Evolutionary conservation across 2,888 invertebrate genomes (phyloP).

Genomic region (Sinodicranocentrus sp.): DNA sequence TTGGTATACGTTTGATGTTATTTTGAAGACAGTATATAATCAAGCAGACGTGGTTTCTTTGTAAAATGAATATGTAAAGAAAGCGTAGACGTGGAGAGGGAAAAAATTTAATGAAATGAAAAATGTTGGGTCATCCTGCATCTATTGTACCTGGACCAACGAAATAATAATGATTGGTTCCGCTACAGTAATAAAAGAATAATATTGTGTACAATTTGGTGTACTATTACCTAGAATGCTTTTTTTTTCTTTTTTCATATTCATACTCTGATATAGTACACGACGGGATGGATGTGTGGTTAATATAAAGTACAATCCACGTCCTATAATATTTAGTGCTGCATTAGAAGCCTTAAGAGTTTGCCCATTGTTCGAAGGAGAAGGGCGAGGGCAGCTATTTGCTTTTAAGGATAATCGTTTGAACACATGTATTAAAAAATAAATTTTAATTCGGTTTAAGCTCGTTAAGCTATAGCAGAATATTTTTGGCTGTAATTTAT

Average conservation of each 20-base stretch:
- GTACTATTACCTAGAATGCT: not conserved
- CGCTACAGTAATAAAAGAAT: slow-evolving; percentile 74
- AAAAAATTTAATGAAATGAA: slow-evolving; percentile 71
- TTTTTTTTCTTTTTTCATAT: too few species aligned
- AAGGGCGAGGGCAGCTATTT: too few species aligned
- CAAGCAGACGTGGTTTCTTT: slow-evolving; percentile 62
- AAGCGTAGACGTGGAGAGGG: slow-evolving; percentile 42
- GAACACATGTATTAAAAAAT: too few species aligned
- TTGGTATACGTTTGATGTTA: slow-evolving; percentile 45
- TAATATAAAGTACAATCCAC: too few species aligned
- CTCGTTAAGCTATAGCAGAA: too few species aligned
- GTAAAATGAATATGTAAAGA: slow-evolving; percentile 58
- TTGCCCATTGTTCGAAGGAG: too few species aligned
- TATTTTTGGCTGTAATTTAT: too few species aligned
- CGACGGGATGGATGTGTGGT: slow-evolving; percentile 12
- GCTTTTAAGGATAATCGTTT: too few species aligned
- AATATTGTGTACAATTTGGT: slow-evolving; percentile 24
- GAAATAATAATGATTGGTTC: slow-evolving; percentile 77
- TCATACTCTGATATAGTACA: not conserved
- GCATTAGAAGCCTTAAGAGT: too few species aligned
- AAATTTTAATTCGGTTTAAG: too few species aligned
- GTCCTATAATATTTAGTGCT: too few species aligned
- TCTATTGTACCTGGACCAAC: slow-evolving; percentile 76
- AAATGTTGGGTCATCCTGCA: slow-evolving; percentile 76
- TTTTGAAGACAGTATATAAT: slow-evolving; percentile 62